Evolutionary conservation across 2,888 invertebrate genomes (phyloP).

Genomic region (Alentia gelatinosa): DNA sequence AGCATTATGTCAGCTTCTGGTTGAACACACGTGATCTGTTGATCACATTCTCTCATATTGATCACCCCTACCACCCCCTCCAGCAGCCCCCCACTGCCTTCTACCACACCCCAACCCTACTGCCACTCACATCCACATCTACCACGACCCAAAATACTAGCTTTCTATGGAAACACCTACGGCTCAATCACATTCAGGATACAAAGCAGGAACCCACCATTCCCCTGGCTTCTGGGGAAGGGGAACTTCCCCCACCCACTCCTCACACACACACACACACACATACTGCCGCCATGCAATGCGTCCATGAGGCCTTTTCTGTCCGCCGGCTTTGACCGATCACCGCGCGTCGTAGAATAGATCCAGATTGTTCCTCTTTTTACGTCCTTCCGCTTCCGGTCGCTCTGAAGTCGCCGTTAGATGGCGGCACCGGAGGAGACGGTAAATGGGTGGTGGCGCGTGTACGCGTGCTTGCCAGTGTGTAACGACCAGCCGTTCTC

Average conservation of each 20-base stretch:
- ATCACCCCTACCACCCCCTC: not conserved
- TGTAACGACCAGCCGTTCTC: too few species aligned
- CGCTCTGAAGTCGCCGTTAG: too few species aligned
- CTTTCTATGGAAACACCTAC: not conserved
- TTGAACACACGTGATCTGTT: not conserved
- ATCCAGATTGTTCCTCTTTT: too few species aligned
- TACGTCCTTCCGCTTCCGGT: too few species aligned
- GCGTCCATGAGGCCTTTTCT: not conserved
- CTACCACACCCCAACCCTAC: not conserved
- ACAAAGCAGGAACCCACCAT: not conserved
- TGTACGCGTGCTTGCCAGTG: too few species aligned
- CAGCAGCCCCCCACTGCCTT: not conserved
- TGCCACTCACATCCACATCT: not conserved
- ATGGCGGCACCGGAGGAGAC: too few species aligned
- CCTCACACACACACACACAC: not conserved
- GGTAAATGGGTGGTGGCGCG: too few species aligned
- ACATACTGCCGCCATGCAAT: not conserved
- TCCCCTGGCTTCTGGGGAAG: not conserved
- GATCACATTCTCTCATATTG: not conserved
- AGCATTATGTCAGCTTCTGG: slow-evolving; percentile 1
- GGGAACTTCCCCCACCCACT: not conserved
- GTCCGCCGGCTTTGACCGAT: not conserved
- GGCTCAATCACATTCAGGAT: not conserved
- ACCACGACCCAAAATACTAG: not conserved
- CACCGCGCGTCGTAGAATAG: not conserved